Evolutionary conservation across 1,140 invertebrate genomes (phyloP), one percentile per base, ranked within the genome.

Genomic region (Zaprionus ornatus): DNA sequence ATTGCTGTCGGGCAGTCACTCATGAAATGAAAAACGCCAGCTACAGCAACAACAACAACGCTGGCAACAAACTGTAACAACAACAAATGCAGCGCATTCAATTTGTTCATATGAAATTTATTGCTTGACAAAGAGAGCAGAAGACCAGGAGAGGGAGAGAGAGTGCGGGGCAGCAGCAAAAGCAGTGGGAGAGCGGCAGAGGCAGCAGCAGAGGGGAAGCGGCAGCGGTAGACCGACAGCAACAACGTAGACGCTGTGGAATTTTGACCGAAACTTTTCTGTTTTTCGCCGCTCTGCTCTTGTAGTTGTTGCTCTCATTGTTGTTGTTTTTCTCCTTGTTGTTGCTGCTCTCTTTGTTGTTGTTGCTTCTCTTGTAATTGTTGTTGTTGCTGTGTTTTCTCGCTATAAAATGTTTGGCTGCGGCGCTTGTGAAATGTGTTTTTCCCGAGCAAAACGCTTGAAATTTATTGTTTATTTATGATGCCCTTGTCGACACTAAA

Each of bases 101-200:
- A 86, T 86, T 86, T 86, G 83, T 87, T 86, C 72, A 82, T 71
- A 80, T 77, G 77, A 87, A 87, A 87, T 87, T 87, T 88, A 88
- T 87, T 77, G 84, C 84, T 84, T 88, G 78, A 80, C 72, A 67
- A 66, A 45, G n/a, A 23, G 55, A 57, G 17, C 15, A n/a, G 35
- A 10, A 35, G 35, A 35, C 54, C 42, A 12, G 50, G 60, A 23
- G 37, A 15, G 37, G 12, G 25, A 59, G 54, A 40, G 42, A 15
- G 32, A 21, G 54, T 35, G 19, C 9, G 6, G 12, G 35, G 55
- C 17, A 50, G 67, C 7, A 4, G 37, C 19, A 25, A 25, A 25
- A 13, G 9, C 25, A 23, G 25, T 17, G 42, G 9, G 27, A 15
- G 74, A 72, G 32, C 37, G 45, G 40, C 45, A n/a, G 15, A n/a